phyloP scores from a whole-genome alignment of 2,888 invertebrate species.

The Apantesis nais region DNA sequence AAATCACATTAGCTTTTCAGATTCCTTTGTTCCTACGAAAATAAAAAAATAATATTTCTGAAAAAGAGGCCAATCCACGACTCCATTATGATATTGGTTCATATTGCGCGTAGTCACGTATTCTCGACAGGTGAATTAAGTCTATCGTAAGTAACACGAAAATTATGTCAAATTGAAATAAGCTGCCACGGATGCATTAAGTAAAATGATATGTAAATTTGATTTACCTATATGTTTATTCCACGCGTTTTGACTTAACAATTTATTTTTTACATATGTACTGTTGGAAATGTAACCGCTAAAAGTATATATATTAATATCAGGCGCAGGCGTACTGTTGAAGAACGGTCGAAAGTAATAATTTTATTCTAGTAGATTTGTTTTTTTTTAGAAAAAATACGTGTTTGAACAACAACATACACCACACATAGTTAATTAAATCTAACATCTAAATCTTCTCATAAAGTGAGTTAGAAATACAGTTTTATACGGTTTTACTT shows the following conservation, averaged over 20 bases:
- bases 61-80: constrained; percentile 6
- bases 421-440: neutral
- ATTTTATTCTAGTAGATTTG: neutral
- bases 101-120: neutral
- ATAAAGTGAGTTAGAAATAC: neutral
- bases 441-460: neutral
- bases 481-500: neutral
- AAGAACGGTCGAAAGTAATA: neutral
- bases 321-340: neutral
- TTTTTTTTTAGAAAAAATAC: neutral
- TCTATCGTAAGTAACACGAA: neutral
- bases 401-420: neutral
- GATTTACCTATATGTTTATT: neutral
- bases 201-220: neutral
- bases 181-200: constrained; percentile 1
- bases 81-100: constrained; percentile 14
- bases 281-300: neutral
- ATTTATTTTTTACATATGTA: neutral
- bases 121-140: constrained; percentile 4
- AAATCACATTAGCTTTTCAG: neutral
- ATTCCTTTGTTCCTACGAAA: neutral
- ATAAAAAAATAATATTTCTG: neutral
- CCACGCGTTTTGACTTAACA: neutral
- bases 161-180: constrained; percentile 5
- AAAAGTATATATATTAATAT: neutral